Evolutionary conservation across 2,888 invertebrate genomes (phyloP).

Genomic region (Eupithecia vulgata): DNA sequence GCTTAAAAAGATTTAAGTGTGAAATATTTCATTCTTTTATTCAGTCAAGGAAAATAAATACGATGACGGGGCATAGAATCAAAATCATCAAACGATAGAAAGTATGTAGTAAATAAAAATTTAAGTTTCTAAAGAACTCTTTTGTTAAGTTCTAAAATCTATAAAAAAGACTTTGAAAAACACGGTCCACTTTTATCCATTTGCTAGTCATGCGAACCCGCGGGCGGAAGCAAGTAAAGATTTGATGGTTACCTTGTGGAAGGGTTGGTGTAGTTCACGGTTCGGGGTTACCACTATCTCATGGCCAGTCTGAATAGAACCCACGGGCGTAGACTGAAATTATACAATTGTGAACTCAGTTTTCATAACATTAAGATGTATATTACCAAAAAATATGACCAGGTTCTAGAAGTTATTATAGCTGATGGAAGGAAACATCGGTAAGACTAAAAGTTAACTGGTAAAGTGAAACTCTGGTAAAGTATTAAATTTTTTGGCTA

Average conservation of each 20-base stretch:
- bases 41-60: no score
- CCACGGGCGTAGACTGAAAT: constrained; percentile 95
- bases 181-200: not conserved
- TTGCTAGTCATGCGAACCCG: not conserved
- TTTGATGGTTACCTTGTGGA: constrained; percentile 87
- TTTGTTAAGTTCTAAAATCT: not conserved
- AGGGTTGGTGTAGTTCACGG: constrained; percentile 92
- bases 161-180: not conserved
- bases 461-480: not conserved
- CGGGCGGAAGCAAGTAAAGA: not conserved
- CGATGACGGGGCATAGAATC: no score
- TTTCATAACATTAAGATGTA: not conserved
- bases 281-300: constrained; percentile 96
- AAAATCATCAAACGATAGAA: no score
- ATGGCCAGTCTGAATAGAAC: constrained; percentile 95
- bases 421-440: not conserved
- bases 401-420: not conserved
- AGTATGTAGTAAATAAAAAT: no score
- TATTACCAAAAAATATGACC: not conserved
- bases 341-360: constrained; percentile 41
- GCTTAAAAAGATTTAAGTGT: no score
- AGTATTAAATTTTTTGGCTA: no score
- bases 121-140: no score
- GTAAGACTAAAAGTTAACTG: not conserved
- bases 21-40: no score